phyloP scores from a whole-genome alignment of 2,888 invertebrate species.

The Hirudinaria manillensis region DNA sequence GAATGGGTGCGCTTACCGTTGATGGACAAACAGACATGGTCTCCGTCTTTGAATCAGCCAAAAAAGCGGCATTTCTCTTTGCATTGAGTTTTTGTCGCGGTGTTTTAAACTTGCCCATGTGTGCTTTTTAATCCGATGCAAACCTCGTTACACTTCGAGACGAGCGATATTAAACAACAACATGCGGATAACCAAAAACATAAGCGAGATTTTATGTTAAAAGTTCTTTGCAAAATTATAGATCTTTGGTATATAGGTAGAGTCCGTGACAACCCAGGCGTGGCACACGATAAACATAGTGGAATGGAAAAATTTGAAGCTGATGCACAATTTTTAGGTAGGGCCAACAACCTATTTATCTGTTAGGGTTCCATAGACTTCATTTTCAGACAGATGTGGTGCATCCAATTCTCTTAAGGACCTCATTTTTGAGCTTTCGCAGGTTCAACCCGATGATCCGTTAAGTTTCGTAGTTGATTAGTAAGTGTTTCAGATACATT shows the following conservation, averaged over 20 bases:
- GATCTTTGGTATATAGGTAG: neutral
- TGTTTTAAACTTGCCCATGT: constrained; percentile 3
- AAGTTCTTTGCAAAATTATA: neutral
- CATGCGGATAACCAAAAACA: neutral
- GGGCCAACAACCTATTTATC: neutral
- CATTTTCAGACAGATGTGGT: constrained; percentile 18
- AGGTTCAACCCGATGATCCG: constrained; percentile 19
- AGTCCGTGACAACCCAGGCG: constrained; percentile 4
- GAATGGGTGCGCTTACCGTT: too few relatives aligned
- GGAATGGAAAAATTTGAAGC: neutral
- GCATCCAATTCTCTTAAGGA: constrained; percentile 18
- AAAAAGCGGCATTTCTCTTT: neutral
- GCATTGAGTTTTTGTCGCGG: neutral
- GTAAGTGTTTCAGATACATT: constrained; percentile 10
- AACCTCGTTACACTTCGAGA: neutral
- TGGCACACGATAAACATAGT: neutral
- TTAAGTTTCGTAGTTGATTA: constrained; percentile 19
- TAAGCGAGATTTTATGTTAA: neutral
- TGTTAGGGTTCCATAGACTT: neutral
- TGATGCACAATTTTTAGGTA: constrained; percentile 9
- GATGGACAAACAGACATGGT: neutral
- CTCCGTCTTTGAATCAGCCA: neutral
- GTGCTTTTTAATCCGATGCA: neutral
- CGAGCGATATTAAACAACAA: constrained; percentile 2
- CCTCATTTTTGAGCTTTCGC: constrained; percentile 8